These are phyloP conservation scores for Tenebrosternarchus preto DNA, from an alignment of 2,113 vertebrate species.

Conservation along the genomic window DNA sequence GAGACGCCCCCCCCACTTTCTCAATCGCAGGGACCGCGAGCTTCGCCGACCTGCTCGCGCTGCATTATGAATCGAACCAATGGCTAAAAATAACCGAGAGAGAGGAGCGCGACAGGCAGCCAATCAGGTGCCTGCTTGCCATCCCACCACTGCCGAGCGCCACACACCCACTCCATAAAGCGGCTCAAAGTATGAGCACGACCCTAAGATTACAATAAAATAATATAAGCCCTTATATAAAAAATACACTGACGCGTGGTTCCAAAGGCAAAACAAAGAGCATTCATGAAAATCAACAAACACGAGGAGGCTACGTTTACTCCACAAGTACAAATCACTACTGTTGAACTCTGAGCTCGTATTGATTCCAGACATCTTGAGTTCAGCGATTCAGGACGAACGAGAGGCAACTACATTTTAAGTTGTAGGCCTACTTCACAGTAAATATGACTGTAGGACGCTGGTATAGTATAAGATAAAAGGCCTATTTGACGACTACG, in stretches of 20 bases:
- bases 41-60: slow-evolving; percentile 53
- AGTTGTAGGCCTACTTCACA: background rate
- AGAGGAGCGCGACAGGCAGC: slow-evolving; percentile 62
- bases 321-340: background rate
- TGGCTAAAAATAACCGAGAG: slow-evolving; percentile 77
- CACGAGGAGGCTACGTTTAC: background rate
- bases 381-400: background rate
- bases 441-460: no score
- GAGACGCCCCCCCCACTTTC: slow-evolving; percentile 30
- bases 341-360: background rate
- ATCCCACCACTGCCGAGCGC: background rate
- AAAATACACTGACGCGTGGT: no score
- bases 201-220: background rate
- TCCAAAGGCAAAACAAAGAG: no score
- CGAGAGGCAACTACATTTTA: background rate
- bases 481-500: no score
- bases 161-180: slow-evolving; percentile 11
- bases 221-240: background rate
- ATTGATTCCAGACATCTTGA: background rate
- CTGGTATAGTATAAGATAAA: no score
- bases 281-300: background rate
- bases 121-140: slow-evolving; percentile 62
- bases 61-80: slow-evolving; percentile 60
- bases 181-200: background rate
- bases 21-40: slow-evolving; percentile 23